A percentile compares a stretch with the other conserved stretches of the same genome.
Evolutionary conservation across 2,797 vertebrate genomes (phyloP).

Genomic region (Pangasius sanitwongsei): DNA sequence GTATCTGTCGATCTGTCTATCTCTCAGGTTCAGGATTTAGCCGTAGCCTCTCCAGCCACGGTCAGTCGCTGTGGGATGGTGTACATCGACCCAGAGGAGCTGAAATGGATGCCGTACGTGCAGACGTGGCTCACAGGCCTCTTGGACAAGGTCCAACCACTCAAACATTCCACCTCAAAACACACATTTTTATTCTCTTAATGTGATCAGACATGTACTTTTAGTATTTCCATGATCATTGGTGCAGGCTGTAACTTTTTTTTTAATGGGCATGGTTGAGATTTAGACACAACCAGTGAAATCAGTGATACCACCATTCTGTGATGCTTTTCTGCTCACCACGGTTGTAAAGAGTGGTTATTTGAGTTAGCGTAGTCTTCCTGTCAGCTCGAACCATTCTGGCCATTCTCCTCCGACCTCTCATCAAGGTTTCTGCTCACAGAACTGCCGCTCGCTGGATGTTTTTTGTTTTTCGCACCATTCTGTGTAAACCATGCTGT

Average conservation of each 20-base stretch:
- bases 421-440: too few species aligned
- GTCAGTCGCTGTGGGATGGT: slow-evolving; percentile 92
- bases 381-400: too few species aligned
- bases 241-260: too few species aligned
- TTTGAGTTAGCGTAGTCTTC: too few species aligned
- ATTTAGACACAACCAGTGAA: too few species aligned
- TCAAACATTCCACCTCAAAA: not conserved
- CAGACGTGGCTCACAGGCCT: slow-evolving; percentile 81
- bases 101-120: slow-evolving; percentile 89
- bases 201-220: not conserved
- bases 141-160: slow-evolving; percentile 69
- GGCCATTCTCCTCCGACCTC: too few species aligned
- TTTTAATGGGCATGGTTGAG: too few species aligned
- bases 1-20: slow-evolving; percentile 3
- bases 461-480: too few species aligned
- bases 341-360: too few species aligned
- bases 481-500: not conserved
- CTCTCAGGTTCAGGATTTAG: slow-evolving; percentile 85
- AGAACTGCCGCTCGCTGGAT: too few species aligned
- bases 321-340: too few species aligned
- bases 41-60: slow-evolving; percentile 87
- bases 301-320: too few species aligned
- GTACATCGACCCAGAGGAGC: slow-evolving; percentile 84
- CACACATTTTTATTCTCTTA: not conserved
- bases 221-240: not conserved